Conservation (phyloP, 2,113 vertebrate genomes). For the Pao palembangensis region DNA sequence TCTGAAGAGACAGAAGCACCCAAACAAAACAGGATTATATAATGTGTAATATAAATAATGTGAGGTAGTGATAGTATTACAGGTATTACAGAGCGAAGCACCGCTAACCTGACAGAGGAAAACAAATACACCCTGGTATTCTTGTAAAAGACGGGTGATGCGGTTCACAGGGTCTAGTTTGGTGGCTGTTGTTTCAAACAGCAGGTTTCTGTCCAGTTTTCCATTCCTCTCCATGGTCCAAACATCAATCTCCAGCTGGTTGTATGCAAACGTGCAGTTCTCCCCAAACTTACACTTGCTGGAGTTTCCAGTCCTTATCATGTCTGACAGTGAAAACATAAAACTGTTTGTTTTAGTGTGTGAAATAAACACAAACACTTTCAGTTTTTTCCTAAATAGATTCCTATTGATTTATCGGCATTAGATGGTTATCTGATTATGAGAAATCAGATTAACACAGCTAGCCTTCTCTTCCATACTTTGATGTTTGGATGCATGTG, state of each 20-base stretch:
- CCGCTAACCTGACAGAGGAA: slow-evolving; percentile 89
- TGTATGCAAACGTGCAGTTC: slow-evolving; percentile 93
- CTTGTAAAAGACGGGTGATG: slow-evolving; percentile 82
- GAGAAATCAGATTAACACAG: background rate
- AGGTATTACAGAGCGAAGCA: background rate
- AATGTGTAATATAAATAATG: no score
- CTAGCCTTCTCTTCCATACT: no score
- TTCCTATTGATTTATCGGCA: no score
- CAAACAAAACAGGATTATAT: background rate
- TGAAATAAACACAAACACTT: background rate
- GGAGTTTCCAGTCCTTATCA: slow-evolving; percentile 75
- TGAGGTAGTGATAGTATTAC: no score
- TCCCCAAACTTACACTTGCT: slow-evolving; percentile 89
- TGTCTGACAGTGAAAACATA: slow-evolving; percentile 71
- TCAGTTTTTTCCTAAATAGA: no score
- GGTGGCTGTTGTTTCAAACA: slow-evolving; percentile 79
- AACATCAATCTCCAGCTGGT: slow-evolving; percentile 95
- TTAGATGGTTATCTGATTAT: no score
- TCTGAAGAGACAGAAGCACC: slow-evolving; percentile 61
- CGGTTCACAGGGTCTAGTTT: slow-evolving; percentile 78
- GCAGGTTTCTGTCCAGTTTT: slow-evolving; percentile 81
- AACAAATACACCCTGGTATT: slow-evolving; percentile 87
- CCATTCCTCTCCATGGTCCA: slow-evolving; percentile 93
- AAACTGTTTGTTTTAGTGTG: background rate
- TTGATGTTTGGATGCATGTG: no score